Evolutionary conservation across 2,888 invertebrate genomes (phyloP).

Genomic region (Diloba caeruleocephala): DNA sequence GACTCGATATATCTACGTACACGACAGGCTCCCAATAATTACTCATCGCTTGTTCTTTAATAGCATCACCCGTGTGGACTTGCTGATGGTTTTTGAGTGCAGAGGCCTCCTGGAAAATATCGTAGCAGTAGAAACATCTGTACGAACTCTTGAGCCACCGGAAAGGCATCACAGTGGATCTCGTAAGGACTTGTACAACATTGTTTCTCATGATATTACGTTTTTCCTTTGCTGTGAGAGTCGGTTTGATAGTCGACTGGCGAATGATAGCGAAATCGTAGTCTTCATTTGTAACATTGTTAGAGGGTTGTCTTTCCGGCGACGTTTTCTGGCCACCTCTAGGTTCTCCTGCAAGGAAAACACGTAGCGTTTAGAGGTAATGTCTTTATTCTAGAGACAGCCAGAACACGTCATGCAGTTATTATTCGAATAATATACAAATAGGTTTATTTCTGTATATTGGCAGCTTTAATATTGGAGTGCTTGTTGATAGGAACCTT

Average conservation of each 20-base stretch:
- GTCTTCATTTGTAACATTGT: constrained; percentile 3
- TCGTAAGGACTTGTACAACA: constrained; percentile 74
- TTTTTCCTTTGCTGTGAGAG: constrained; percentile 70
- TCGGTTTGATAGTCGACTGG: constrained; percentile 33
- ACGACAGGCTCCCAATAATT: constrained; percentile 84
- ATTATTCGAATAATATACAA: neutral
- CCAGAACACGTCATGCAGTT: constrained; percentile 64
- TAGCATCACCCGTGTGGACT: constrained; percentile 66
- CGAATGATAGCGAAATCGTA: neutral
- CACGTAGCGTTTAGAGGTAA: constrained; percentile 62
- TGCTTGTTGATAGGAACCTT: too few relatives aligned
- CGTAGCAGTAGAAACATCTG: constrained; percentile 84
- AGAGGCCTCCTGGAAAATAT: constrained; percentile 80
- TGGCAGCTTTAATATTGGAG: too few relatives aligned
- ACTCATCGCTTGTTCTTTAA: constrained; percentile 77
- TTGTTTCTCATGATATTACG: constrained; percentile 77
- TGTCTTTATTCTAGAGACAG: constrained; percentile 64
- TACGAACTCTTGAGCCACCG: constrained; percentile 84
- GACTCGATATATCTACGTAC: constrained; percentile 75
- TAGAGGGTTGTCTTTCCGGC: constrained; percentile 5
- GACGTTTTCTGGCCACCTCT: constrained; percentile 74
- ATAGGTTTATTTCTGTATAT: constrained; percentile 25
- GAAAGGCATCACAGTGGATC: constrained; percentile 82
- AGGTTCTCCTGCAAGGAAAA: constrained; percentile 83
- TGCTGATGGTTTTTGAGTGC: constrained; percentile 77